Conservation (phyloP, 2,113 vertebrate genomes). For the Cinclus cinclus region DNA sequence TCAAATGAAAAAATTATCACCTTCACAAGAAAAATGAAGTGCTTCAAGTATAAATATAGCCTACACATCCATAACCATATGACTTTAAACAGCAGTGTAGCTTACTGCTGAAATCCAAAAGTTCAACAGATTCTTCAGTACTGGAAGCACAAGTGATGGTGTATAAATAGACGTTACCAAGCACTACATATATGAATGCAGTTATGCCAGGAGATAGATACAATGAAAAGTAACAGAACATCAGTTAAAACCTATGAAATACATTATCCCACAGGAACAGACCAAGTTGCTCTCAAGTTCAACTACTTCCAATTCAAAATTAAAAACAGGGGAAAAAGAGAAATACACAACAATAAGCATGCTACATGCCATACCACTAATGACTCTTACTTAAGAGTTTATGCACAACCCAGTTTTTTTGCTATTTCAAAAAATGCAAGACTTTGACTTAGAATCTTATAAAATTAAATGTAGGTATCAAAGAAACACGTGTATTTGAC, state of each 20-base stretch:
- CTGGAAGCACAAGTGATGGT: neutral
- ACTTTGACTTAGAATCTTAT: neutral
- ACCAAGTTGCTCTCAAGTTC: neutral
- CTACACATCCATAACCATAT: fast-evolving
- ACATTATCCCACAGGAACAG: neutral
- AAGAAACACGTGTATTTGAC: neutral
- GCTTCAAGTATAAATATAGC: neutral
- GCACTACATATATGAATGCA: neutral
- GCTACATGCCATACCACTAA: neutral
- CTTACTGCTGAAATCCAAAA: neutral
- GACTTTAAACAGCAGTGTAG: neutral
- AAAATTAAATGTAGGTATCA: neutral
- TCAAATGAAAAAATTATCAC: neutral
- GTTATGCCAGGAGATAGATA: neutral
- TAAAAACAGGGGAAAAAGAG: neutral
- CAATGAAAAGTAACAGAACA: neutral
- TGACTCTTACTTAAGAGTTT: neutral
- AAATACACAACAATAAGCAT: neutral
- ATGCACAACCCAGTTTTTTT: neutral
- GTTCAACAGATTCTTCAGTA: neutral
- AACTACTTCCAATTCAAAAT: neutral
- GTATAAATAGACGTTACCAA: neutral
- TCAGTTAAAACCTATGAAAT: neutral
- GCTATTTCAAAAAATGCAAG: neutral
- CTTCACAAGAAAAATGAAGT: neutral